Evolutionary conservation across 1,140 invertebrate species (phyloP).

Genomic region (Leptonema lineaticorne): DNA sequence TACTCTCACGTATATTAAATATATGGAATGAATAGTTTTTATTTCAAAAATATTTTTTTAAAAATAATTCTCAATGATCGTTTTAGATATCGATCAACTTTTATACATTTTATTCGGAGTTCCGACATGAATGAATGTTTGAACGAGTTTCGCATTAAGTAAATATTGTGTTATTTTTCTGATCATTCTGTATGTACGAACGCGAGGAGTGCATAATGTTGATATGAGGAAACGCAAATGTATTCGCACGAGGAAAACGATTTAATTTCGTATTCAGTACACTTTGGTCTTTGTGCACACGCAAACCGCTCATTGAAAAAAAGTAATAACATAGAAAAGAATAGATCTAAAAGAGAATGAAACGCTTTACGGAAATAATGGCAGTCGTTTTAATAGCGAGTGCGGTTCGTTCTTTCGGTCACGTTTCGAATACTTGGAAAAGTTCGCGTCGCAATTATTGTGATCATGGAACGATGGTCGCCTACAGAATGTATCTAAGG

Average conservation of each 20-base stretch:
- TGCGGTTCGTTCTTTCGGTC: background rate
- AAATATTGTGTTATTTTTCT: too few relatives aligned
- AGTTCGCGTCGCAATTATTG: slow-evolving; percentile 37
- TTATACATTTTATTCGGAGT: background rate
- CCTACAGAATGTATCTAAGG: slow-evolving; percentile 80
- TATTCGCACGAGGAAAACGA: too few relatives aligned
- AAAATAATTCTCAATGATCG: background rate
- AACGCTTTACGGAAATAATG: background rate
- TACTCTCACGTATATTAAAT: background rate
- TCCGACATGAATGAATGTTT: background rate
- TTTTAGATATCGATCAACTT: background rate
- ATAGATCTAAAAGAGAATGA: too few relatives aligned
- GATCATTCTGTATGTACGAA: too few relatives aligned
- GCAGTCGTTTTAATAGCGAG: slow-evolving; percentile 6
- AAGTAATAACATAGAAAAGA: too few relatives aligned
- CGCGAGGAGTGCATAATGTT: too few relatives aligned
- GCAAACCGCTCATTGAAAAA: background rate
- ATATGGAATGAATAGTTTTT: background rate
- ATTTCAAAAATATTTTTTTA: background rate
- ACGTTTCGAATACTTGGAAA: background rate
- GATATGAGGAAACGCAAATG: too few relatives aligned
- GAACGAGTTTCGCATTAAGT: background rate
- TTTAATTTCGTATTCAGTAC: background rate
- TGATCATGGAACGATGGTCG: slow-evolving; percentile 63
- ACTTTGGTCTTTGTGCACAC: background rate